Conservation (phyloP, 1,140 invertebrate genomes). For the Nasonia vitripennis region DNA sequence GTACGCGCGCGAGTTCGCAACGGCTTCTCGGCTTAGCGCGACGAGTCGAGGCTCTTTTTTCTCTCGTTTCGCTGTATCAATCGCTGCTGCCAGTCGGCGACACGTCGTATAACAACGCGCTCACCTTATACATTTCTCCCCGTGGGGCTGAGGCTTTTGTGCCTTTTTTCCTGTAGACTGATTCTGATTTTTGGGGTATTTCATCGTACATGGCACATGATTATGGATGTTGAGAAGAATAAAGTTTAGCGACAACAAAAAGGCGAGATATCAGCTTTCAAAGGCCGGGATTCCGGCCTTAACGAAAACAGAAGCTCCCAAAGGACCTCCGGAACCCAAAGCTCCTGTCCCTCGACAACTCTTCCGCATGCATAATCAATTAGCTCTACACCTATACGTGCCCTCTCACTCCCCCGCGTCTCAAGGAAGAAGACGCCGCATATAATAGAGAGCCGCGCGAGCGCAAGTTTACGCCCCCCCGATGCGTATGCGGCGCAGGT, state of each 20-base stretch:
- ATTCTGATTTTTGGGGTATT: too few species aligned
- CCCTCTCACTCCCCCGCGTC: neutral
- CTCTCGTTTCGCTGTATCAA: neutral
- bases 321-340: neutral
- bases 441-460: too few species aligned
- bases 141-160: too few species aligned
- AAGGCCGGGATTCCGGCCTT: neutral
- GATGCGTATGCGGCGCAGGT: neutral
- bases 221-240: too few species aligned
- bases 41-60: neutral
- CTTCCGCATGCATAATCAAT: constrained; percentile 11
- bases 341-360: neutral
- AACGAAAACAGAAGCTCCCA: constrained; percentile 7
- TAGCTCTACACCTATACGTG: neutral
- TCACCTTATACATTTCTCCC: neutral
- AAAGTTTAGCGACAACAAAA: too few species aligned
- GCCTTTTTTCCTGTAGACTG: too few species aligned
- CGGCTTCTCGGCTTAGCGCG: constrained; percentile 44
- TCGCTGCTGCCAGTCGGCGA: neutral
- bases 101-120: neutral
- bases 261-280: neutral
- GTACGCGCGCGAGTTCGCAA: constrained; percentile 45
- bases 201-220: too few species aligned
- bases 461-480: constrained; percentile 11
- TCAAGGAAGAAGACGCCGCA: neutral